Conservation (phyloP, 2,113 vertebrate species). For the Sceloporus undulatus region DNA sequence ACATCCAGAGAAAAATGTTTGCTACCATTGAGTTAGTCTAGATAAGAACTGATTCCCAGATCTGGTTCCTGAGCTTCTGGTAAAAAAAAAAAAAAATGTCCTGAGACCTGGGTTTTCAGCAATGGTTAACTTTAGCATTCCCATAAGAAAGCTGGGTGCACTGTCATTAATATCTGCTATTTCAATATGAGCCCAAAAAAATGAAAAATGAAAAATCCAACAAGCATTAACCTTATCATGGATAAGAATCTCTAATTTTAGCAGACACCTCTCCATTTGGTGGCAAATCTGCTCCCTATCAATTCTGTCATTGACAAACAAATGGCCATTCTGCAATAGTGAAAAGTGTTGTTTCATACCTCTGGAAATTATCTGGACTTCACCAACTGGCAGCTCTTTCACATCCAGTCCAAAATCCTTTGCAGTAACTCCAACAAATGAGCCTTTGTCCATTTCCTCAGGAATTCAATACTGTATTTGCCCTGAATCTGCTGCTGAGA, state of each 20-base stretch:
- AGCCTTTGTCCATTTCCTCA: conserved; percentile 78
- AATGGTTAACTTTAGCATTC: conserved; percentile 73
- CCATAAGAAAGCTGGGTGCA: conserved; percentile 71
- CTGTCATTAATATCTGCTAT: conserved; percentile 83
- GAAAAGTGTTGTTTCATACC: conserved; percentile 73
- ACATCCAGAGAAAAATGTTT: conserved; percentile 69
- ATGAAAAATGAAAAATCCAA: no score
- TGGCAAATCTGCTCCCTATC: conserved; percentile 80
- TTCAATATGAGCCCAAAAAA: conserved; percentile 70
- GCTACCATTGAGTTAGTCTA: conserved; percentile 74
- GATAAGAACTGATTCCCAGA: conserved; percentile 74
- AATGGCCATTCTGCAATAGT: conserved; percentile 68
- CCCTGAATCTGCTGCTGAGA: conserved; percentile 35
- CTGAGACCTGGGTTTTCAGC: conserved; percentile 73
- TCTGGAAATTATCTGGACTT: conserved; percentile 74
- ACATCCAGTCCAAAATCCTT: conserved; percentile 77
- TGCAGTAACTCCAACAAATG: conserved; percentile 77
- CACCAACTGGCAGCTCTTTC: conserved; percentile 63
- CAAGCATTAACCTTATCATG: conserved; percentile 68
- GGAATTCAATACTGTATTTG: conserved; percentile 78
- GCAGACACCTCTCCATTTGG: conserved; percentile 69
- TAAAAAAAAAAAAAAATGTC: conserved; percentile 72
- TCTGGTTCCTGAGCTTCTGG: conserved; percentile 77
- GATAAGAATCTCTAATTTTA: conserved; percentile 79
- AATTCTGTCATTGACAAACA: conserved; percentile 75